A percentile compares a stretch with the other conserved stretches of the same genome.
phyloP scores from a whole-genome alignment of 2,797 vertebrate species.

The Scolopax bukidnonensis region DNA sequence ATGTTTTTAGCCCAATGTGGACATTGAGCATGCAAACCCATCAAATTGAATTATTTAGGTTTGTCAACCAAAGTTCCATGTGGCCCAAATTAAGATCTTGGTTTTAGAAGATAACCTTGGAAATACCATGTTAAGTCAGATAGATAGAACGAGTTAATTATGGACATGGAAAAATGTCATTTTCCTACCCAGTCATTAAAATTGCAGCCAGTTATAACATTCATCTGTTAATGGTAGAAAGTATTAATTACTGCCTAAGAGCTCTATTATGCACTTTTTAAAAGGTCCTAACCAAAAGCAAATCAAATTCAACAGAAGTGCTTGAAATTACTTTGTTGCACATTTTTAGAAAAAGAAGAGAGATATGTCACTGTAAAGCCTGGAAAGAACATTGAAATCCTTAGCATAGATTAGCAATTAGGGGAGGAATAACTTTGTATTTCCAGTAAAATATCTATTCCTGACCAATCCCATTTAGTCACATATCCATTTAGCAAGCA shows the following conservation, averaged over 20 bases:
- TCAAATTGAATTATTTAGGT: neutral
- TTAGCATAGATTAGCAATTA: neutral
- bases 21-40: neutral
- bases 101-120: neutral
- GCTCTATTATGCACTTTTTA: neutral
- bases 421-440: neutral
- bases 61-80: neutral
- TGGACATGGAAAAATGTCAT: neutral
- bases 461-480: neutral
- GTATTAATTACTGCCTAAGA: constrained; percentile 16
- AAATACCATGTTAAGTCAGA: neutral
- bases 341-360: neutral
- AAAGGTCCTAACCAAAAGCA: constrained; percentile 2
- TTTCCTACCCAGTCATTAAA: neutral
- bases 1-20: neutral
- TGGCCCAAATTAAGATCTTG: neutral
- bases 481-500: neutral
- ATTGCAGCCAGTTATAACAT: neutral
- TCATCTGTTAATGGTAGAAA: neutral
- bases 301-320: constrained; percentile 11
- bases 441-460: neutral
- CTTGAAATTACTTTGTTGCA: neutral
- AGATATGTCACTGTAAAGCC: neutral
- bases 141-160: neutral
- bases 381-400: neutral